phyloP scores from a whole-genome alignment of 2,888 invertebrate genomes.

The Trachelus iudaicus region DNA sequence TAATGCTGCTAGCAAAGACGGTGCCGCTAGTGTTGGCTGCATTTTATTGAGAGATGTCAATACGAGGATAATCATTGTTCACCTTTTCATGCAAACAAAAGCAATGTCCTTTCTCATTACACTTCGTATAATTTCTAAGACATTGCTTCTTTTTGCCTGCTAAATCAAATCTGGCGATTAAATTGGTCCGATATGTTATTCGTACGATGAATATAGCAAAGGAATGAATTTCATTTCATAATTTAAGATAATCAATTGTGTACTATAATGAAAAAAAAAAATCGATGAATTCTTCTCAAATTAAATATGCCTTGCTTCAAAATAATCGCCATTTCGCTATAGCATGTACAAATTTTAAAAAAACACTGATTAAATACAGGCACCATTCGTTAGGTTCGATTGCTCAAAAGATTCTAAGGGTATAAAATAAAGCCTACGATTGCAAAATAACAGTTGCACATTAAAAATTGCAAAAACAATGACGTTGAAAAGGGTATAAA shows the following conservation, averaged over 20 bases:
- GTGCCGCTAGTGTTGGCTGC: constrained; percentile 52
- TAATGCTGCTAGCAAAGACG: constrained; percentile 56
- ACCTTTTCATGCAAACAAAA: neutral
- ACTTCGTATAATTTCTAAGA: neutral
- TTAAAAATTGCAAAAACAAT: neutral
- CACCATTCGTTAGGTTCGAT: no score
- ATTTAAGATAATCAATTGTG: neutral
- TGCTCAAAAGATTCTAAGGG: neutral
- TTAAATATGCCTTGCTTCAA: neutral
- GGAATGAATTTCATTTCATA: neutral
- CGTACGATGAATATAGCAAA: neutral
- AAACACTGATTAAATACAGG: no score
- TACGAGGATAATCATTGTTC: neutral
- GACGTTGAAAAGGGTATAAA: neutral
- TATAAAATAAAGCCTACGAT: neutral
- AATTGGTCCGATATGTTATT: neutral
- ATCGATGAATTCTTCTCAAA: neutral
- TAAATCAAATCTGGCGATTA: neutral
- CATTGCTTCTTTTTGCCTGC: neutral
- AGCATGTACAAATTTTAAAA: neutral
- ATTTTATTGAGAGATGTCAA: constrained; percentile 35
- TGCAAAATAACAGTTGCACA: neutral
- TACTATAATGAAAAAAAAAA: neutral
- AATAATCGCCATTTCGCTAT: neutral
- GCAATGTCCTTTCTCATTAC: neutral